phyloP scores from a whole-genome alignment of 1,140 invertebrate species.

The Leptopilina clavipes region DNA sequence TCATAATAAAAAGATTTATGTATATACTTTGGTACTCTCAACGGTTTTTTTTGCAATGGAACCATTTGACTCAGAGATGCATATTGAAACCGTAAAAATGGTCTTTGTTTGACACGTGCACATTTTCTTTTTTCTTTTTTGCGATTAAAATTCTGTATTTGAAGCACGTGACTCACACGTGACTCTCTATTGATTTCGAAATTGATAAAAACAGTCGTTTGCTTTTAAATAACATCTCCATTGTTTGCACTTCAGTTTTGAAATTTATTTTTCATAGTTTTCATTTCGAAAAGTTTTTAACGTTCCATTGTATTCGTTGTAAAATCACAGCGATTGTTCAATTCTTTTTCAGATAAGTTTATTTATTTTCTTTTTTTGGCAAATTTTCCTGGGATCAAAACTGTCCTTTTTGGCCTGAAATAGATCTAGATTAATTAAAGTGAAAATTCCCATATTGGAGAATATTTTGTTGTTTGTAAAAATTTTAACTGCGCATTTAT shows the following conservation, averaged over 20 bases:
- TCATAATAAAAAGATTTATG: too few relatives aligned
- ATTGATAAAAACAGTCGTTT: constrained; percentile 13
- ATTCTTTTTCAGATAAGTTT: neutral
- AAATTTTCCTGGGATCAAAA: too few relatives aligned
- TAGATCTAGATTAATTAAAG: too few relatives aligned
- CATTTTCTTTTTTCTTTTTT: neutral
- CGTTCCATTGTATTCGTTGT: too few relatives aligned
- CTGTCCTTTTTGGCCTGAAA: too few relatives aligned
- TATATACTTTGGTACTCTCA: too few relatives aligned
- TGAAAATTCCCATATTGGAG: neutral
- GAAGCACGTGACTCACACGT: constrained; percentile 16
- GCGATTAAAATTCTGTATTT: neutral
- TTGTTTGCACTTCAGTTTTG: neutral
- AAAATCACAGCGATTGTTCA: too few relatives aligned
- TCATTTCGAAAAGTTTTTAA: too few relatives aligned
- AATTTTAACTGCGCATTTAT: neutral
- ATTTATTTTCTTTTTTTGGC: too few relatives aligned
- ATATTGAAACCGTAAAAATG: constrained; percentile 3
- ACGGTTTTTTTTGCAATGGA: too few relatives aligned
- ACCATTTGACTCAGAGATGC: constrained; percentile 1
- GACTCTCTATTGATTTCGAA: neutral
- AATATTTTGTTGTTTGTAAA: neutral
- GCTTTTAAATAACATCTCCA: neutral
- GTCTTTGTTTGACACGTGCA: constrained; percentile 21
- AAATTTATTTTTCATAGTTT: neutral